Evolutionary conservation across 2,797 vertebrate genomes (phyloP).

Genomic region (Pseudopleuronectes americanus): DNA sequence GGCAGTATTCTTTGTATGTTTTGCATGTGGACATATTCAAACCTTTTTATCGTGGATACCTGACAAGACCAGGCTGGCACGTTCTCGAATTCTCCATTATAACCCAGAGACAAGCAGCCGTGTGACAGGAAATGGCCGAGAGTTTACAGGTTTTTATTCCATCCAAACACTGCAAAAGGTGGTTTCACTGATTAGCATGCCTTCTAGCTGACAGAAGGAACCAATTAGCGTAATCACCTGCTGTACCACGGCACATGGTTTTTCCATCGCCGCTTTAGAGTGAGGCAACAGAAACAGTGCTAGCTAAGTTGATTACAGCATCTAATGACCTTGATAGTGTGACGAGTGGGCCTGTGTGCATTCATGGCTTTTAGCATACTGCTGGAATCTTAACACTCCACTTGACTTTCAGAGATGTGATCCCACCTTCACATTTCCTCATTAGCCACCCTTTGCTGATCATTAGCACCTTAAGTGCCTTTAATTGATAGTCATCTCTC

Average conservation of each 20-base stretch:
- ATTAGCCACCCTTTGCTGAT: constrained; percentile 82
- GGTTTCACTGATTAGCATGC: constrained; percentile 73
- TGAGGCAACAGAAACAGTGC: constrained; percentile 63
- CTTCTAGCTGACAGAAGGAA: constrained; percentile 74
- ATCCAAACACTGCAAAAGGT: constrained; percentile 44
- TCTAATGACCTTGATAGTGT: constrained; percentile 78
- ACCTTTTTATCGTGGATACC: too few relatives aligned
- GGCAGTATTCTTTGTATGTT: too few relatives aligned
- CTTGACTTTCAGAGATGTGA: constrained; percentile 76
- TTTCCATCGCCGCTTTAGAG: constrained; percentile 55
- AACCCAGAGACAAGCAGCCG: constrained; percentile 46
- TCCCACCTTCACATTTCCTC: constrained; percentile 84
- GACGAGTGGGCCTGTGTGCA: constrained; percentile 61
- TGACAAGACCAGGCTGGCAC: neutral
- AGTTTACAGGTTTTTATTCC: constrained; percentile 58
- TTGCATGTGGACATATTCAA: too few relatives aligned
- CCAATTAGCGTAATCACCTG: constrained; percentile 77
- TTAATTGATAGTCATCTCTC: constrained; percentile 85
- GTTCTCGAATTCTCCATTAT: constrained; percentile 33
- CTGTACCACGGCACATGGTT: constrained; percentile 55
- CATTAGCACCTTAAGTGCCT: constrained; percentile 84
- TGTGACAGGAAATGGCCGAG: constrained; percentile 59
- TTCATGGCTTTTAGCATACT: constrained; percentile 69
- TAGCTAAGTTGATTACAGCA: constrained; percentile 67
- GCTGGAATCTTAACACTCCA: constrained; percentile 69